These are phyloP conservation scores for Polyommatus icarus DNA, from an alignment of 2,888 invertebrate genomes.

Conservation along the genomic window DNA sequence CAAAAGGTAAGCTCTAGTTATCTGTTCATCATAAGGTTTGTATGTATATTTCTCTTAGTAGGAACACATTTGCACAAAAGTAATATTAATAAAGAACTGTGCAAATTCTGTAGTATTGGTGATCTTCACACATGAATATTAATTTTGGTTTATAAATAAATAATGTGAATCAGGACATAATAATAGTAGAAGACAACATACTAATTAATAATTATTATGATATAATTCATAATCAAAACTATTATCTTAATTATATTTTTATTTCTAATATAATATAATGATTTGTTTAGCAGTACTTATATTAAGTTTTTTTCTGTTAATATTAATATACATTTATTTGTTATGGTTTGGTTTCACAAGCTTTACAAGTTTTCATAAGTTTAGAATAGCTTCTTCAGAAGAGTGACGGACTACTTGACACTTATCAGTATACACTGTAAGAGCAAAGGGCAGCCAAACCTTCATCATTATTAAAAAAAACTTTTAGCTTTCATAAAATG, in stretches of 20 bases:
- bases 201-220: neutral
- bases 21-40: conserved; percentile 26
- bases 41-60: conserved; percentile 16
- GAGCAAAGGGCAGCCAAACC: too few relatives aligned
- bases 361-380: too few relatives aligned
- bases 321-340: too few relatives aligned
- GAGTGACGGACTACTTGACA: too few relatives aligned
- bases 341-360: too few relatives aligned
- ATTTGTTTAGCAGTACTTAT: too few relatives aligned
- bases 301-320: too few relatives aligned
- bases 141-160: neutral
- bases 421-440: too few relatives aligned
- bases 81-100: neutral
- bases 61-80: neutral
- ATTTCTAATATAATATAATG: neutral
- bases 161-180: neutral
- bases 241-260: neutral
- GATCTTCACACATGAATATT: neutral
- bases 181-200: neutral
- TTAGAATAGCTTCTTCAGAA: too few relatives aligned
- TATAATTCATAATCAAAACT: neutral
- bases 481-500: too few relatives aligned
- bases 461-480: too few relatives aligned
- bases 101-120: neutral
- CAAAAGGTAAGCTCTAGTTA: conserved; percentile 8